phyloP scores from a whole-genome alignment of 1,140 invertebrate genomes.

The Sarcophaga peregrina region DNA sequence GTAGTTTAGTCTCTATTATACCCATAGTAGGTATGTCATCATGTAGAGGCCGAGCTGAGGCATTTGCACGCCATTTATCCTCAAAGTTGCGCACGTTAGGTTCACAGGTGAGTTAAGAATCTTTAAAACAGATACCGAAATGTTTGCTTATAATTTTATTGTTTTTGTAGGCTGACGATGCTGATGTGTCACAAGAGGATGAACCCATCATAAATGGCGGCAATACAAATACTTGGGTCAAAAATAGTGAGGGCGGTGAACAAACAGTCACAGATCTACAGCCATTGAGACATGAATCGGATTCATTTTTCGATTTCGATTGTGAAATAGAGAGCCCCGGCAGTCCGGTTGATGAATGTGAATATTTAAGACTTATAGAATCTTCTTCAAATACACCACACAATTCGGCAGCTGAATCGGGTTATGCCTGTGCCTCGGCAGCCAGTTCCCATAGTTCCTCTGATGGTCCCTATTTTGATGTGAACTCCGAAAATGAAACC shows the following conservation, averaged over 20 bases:
- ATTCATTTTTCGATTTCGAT: slow-evolving; percentile 72
- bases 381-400: slow-evolving; percentile 67
- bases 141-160: slow-evolving; percentile 7
- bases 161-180: slow-evolving; percentile 55
- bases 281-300: slow-evolving; percentile 68
- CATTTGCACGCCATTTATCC: slow-evolving; percentile 81
- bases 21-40: slow-evolving; percentile 73
- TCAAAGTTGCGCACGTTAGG: slow-evolving; percentile 77
- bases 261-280: slow-evolving; percentile 64
- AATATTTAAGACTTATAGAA: slow-evolving; percentile 67
- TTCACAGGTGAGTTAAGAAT: slow-evolving; percentile 60
- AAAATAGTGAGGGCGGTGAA: slow-evolving; percentile 55
- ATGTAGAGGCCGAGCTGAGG: slow-evolving; percentile 81
- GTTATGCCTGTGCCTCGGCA: slow-evolving; percentile 67
- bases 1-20: slow-evolving; percentile 64
- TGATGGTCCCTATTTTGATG: slow-evolving; percentile 70
- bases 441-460: slow-evolving; percentile 62
- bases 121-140: background rate
- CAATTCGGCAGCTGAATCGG: slow-evolving; percentile 68
- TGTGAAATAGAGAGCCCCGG: slow-evolving; percentile 73
- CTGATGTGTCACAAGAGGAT: slow-evolving; percentile 56
- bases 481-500: slow-evolving; percentile 33
- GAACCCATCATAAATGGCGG: slow-evolving; percentile 63
- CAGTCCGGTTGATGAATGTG: slow-evolving; percentile 74
- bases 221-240: slow-evolving; percentile 60